These are phyloP conservation scores for Stenolophus ochropezus DNA, from an alignment of 2,888 invertebrate species.

Conservation along the genomic window DNA sequence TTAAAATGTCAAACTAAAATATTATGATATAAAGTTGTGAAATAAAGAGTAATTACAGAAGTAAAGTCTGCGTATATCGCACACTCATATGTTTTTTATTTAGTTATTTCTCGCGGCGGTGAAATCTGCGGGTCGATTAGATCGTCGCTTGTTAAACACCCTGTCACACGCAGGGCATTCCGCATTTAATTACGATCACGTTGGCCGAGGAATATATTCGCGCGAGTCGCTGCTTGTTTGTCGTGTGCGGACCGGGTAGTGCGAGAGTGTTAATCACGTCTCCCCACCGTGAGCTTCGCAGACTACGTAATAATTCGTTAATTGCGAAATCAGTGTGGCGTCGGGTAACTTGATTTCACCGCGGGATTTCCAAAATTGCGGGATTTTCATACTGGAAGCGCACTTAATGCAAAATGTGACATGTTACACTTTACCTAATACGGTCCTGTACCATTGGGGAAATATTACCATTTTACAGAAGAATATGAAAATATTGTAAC, in stretches of 20 bases:
- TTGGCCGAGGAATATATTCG: constrained; percentile 47
- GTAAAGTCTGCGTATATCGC: background rate
- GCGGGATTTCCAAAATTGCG: constrained; percentile 58
- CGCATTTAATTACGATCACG: constrained; percentile 54
- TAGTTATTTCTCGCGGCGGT: background rate
- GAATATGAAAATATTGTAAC: too few species aligned
- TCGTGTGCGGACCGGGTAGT: background rate
- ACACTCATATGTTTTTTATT: constrained; percentile 1
- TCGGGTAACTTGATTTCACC: constrained; percentile 64
- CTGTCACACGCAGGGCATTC: constrained; percentile 52
- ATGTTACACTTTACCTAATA: background rate
- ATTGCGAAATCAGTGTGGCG: constrained; percentile 71
- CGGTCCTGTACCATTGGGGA: too few species aligned
- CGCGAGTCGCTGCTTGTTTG: background rate
- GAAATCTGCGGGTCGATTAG: constrained; percentile 28
- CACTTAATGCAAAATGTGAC: background rate
- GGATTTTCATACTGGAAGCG: constrained; percentile 7
- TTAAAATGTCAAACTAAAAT: background rate
- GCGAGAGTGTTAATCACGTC: constrained; percentile 44
- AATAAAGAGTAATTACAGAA: background rate
- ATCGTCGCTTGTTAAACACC: constrained; percentile 39
- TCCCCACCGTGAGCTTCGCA: constrained; percentile 28
- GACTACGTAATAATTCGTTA: constrained; percentile 71
- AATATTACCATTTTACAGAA: too few species aligned
- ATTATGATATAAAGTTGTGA: background rate